phyloP scores from a whole-genome alignment of 2,797 vertebrate species.

The Alcedo quadribrachys region DNA sequence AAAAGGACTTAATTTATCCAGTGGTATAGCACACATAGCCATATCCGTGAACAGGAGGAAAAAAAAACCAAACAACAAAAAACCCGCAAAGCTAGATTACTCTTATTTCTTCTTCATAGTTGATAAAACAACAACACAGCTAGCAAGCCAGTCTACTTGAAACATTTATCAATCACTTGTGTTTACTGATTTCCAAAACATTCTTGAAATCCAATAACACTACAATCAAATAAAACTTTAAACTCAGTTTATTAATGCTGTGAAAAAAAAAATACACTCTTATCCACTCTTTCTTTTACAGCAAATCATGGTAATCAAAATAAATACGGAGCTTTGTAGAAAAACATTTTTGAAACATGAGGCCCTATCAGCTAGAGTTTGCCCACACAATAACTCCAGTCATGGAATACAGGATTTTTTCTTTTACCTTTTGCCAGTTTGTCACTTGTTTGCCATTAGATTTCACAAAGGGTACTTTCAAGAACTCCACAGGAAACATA shows the following conservation, averaged over 20 bases:
- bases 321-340: slow-evolving; percentile 10
- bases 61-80: neutral
- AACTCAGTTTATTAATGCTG: neutral
- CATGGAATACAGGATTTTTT: slow-evolving; percentile 27
- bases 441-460: slow-evolving; percentile 28
- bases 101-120: slow-evolving; percentile 52
- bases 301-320: slow-evolving; percentile 28
- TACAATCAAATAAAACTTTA: neutral
- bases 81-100: slow-evolving; percentile 26
- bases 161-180: neutral
- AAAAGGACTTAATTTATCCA: slow-evolving; percentile 49
- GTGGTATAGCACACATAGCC: slow-evolving; percentile 16
- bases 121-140: neutral
- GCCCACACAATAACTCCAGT: neutral
- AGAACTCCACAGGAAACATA: slow-evolving; percentile 50
- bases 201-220: slow-evolving; percentile 13
- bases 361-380: slow-evolving; percentile 9
- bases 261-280: slow-evolving; percentile 33
- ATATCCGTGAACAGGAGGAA: slow-evolving; percentile 3
- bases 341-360: slow-evolving; percentile 40
- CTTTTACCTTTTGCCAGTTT: slow-evolving; percentile 35
- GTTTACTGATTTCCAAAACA: slow-evolving; percentile 16
- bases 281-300: slow-evolving; percentile 27
- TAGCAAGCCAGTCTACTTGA: neutral
- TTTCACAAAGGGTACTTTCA: slow-evolving; percentile 60